phyloP scores from a whole-genome alignment of 2,888 invertebrate genomes.

The Cinara cedri region DNA sequence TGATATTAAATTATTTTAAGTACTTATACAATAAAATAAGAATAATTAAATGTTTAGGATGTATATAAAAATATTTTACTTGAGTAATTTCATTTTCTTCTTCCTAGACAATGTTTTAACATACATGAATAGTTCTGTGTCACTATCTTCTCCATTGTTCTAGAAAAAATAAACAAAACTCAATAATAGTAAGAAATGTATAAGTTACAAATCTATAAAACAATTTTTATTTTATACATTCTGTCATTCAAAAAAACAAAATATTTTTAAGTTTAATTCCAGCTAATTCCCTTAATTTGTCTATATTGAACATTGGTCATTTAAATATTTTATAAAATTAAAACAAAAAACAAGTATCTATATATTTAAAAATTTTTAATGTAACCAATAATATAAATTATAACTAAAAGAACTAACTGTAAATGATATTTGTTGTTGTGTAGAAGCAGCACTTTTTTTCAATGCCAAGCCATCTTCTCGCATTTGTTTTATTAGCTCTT shows the following conservation, averaged over 20 bases:
- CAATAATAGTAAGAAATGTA: not conserved
- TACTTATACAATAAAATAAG: too few relatives aligned
- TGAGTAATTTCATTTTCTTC: conserved; percentile 54
- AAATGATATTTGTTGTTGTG: conserved; percentile 62
- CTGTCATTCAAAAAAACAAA: too few relatives aligned
- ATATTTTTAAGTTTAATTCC: too few relatives aligned
- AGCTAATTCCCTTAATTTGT: too few relatives aligned
- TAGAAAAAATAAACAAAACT: conserved; percentile 4
- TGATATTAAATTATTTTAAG: not conserved
- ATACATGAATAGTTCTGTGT: conserved; percentile 52
- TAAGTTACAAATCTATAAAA: not conserved
- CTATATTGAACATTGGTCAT: too few relatives aligned
- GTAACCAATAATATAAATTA: not conserved
- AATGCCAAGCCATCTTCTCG: conserved; percentile 88
- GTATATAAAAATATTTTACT: conserved; percentile 38
- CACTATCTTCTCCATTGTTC: conserved; percentile 48
- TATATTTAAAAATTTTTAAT: too few relatives aligned
- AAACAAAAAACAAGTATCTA: too few relatives aligned
- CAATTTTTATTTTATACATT: not conserved
- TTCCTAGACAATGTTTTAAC: conserved; percentile 39
- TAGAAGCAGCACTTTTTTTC: conserved; percentile 72
- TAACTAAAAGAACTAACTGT: conserved; percentile 11
- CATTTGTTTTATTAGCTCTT: conserved; percentile 81
- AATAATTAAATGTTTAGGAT: too few relatives aligned
- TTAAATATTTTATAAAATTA: too few relatives aligned